Conservation (phyloP, 2,888 invertebrate species). For the Phaonia tiefii region DNA sequence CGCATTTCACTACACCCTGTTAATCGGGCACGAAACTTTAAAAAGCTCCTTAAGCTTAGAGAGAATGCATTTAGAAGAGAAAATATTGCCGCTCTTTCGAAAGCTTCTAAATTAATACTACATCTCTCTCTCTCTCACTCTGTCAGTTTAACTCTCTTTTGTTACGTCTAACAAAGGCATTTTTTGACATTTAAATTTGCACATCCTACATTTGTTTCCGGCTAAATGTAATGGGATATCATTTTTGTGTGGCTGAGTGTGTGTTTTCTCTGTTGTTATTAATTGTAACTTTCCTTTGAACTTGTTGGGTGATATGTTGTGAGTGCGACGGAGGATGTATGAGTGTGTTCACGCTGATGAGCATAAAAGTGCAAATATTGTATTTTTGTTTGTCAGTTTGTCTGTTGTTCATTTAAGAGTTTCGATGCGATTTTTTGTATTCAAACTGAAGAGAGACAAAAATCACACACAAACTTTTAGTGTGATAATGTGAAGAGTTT, state of each 20-base stretch:
- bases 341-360: conserved; percentile 13
- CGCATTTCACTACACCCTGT: conserved; percentile 37
- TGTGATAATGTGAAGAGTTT: background rate
- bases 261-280: conserved; percentile 21
- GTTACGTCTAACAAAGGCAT: conserved; percentile 23
- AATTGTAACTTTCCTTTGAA: background rate
- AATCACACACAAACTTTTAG: background rate
- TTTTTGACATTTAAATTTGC: conserved; percentile 44
- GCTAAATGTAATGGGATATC: conserved; percentile 39
- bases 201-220: conserved; percentile 52
- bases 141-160: background rate
- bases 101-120: conserved; percentile 41
- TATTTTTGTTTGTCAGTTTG: background rate
- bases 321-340: background rate
- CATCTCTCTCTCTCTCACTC: conserved; percentile 7
- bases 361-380: conserved; percentile 8
- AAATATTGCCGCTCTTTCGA: background rate
- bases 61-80: background rate
- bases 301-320: conserved; percentile 18
- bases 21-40: background rate
- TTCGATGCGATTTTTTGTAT: background rate
- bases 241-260: too few species aligned
- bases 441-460: background rate
- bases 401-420: background rate
- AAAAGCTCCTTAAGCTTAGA: conserved; percentile 34